These are phyloP conservation scores for Nephrotoma guestfalica DNA, from an alignment of 2,888 invertebrate genomes.

Conservation along the genomic window DNA sequence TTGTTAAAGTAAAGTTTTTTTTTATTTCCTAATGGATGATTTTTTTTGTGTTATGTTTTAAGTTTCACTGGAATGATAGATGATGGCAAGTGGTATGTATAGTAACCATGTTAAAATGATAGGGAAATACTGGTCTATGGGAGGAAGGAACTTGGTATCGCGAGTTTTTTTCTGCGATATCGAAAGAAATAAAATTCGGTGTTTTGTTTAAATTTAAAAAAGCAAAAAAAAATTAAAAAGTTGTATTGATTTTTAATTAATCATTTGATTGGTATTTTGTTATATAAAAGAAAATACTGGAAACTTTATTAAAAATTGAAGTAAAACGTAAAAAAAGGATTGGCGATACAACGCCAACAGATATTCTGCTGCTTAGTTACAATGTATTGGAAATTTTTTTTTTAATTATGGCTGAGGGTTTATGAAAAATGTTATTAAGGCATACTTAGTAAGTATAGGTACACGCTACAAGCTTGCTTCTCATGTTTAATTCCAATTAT, in stretches of 20 bases:
- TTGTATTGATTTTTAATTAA: neutral
- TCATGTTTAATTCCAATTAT: neutral
- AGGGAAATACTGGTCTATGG: neutral
- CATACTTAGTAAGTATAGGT: too few relatives aligned
- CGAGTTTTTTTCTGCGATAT: neutral
- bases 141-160: neutral
- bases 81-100: neutral
- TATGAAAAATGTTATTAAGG: too few relatives aligned
- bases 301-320: neutral
- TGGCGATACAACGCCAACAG: neutral
- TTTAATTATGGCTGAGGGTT: neutral
- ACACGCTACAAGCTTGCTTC: neutral
- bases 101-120: neutral
- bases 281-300: neutral
- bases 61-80: neutral
- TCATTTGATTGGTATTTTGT: neutral
- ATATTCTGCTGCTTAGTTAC: neutral
- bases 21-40: neutral
- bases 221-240: neutral
- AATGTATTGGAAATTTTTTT: neutral
- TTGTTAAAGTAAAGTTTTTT: neutral
- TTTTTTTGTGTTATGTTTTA: neutral
- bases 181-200: neutral
- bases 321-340: neutral
- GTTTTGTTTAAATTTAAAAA: neutral